phyloP scores from a whole-genome alignment of 2,113 vertebrate species.

The Trematomus loennbergii region DNA sequence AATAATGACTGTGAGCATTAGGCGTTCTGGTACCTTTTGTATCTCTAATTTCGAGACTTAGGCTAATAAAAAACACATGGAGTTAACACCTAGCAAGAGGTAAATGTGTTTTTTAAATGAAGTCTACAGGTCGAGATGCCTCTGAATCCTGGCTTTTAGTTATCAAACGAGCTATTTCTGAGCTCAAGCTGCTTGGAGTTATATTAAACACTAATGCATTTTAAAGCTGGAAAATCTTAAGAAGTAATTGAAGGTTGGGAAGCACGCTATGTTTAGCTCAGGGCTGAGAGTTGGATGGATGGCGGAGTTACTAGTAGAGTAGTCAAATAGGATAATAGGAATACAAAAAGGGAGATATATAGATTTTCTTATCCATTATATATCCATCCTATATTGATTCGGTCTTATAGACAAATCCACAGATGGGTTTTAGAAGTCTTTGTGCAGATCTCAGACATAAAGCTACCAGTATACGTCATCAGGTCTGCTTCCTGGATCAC shows the following conservation, averaged over 20 bases:
- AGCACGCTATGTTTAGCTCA: slow-evolving; percentile 8
- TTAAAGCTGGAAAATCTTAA: slow-evolving; percentile 36
- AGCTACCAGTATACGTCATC: too few relatives aligned
- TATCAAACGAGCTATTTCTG: slow-evolving; percentile 22
- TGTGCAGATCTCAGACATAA: too few relatives aligned
- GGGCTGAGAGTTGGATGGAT: slow-evolving; percentile 22
- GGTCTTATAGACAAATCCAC: too few relatives aligned
- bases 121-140: slow-evolving; percentile 43
- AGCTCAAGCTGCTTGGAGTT: slow-evolving; percentile 50
- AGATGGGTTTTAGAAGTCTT: too few relatives aligned
- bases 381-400: too few relatives aligned
- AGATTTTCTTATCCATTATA: too few relatives aligned
- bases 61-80: slow-evolving; percentile 64
- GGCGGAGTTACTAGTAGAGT: not conserved
- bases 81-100: slow-evolving; percentile 36
- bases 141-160: slow-evolving; percentile 26
- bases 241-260: slow-evolving; percentile 11
- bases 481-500: too few relatives aligned
- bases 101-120: slow-evolving; percentile 24
- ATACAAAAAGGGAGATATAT: too few relatives aligned
- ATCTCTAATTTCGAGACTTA: slow-evolving; percentile 36
- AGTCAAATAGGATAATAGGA: too few relatives aligned
- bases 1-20: slow-evolving; percentile 36
- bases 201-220: slow-evolving; percentile 61
- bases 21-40: slow-evolving; percentile 28